Conservation (phyloP, 2,797 vertebrate species). For the Sorex maritimensis region DNA sequence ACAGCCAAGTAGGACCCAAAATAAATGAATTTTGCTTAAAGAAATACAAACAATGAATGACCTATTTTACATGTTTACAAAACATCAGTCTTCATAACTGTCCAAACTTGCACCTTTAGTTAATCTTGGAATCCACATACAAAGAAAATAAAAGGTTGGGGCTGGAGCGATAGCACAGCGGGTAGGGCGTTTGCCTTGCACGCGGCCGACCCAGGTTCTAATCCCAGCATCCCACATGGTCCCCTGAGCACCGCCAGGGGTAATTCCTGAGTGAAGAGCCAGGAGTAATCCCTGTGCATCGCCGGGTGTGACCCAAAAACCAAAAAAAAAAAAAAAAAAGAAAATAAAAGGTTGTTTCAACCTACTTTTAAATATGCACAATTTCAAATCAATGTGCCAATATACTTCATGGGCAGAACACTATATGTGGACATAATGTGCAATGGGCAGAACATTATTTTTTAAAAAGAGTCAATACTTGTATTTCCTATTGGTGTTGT, state of each 20-base stretch:
- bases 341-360: constrained; percentile 66
- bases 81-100: constrained; percentile 69
- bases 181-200: too few relatives aligned
- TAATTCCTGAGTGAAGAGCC: too few relatives aligned
- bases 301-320: too few relatives aligned
- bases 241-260: too few relatives aligned
- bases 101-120: constrained; percentile 38
- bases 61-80: constrained; percentile 64
- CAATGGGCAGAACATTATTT: constrained; percentile 39
- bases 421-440: not conserved
- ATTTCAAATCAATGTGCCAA: constrained; percentile 44
- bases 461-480: not conserved
- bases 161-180: too few relatives aligned
- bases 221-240: too few relatives aligned
- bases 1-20: too few relatives aligned
- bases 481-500: constrained; percentile 36
- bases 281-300: too few relatives aligned
- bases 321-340: too few relatives aligned
- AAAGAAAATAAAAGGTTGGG: constrained; percentile 65
- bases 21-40: constrained; percentile 36
- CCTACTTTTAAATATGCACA: constrained; percentile 41
- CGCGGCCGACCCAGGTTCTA: too few relatives aligned
- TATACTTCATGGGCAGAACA: not conserved
- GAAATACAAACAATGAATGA: constrained; percentile 69
- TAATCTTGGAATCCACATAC: constrained; percentile 60